These are phyloP conservation scores for Callimorpha dominula DNA, from an alignment of 2,888 invertebrate genomes.

Conservation along the genomic window DNA sequence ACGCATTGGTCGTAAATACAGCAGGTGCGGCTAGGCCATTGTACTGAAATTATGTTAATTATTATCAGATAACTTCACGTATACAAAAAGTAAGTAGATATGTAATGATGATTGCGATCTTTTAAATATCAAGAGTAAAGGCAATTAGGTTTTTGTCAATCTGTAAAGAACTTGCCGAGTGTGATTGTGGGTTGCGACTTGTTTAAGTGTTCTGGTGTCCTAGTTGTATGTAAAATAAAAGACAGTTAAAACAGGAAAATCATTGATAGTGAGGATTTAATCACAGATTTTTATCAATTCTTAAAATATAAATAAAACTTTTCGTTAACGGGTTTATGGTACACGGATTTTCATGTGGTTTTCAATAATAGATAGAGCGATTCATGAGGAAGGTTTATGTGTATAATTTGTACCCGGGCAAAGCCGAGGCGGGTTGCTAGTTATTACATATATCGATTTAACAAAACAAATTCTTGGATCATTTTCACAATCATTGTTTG, in stretches of 20 bases:
- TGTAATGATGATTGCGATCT: constrained; percentile 18
- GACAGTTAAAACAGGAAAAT: not conserved
- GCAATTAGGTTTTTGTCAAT: constrained; percentile 11
- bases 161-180: not conserved
- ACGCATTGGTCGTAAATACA: not conserved
- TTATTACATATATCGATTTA: too few relatives aligned
- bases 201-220: constrained; percentile 1
- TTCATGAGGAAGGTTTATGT: too few relatives aligned
- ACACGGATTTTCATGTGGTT: too few relatives aligned
- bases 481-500: too few relatives aligned
- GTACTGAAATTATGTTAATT: constrained; percentile 20
- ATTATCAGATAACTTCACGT: constrained; percentile 20
- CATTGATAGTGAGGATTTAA: not conserved
- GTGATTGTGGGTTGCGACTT: not conserved
- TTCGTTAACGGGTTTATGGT: too few relatives aligned
- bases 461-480: too few relatives aligned
- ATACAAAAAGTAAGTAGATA: not conserved
- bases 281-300: too few relatives aligned
- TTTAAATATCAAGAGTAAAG: constrained; percentile 10
- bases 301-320: too few relatives aligned
- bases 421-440: too few relatives aligned
- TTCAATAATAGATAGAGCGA: too few relatives aligned
- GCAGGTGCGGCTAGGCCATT: constrained; percentile 23
- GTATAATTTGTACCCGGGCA: too few relatives aligned
- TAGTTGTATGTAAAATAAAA: not conserved